A percentile compares a stretch with the other conserved stretches of the same genome.
phyloP scores from a whole-genome alignment of 2,797 vertebrate genomes.

The Spinibarbus caldwelli region DNA sequence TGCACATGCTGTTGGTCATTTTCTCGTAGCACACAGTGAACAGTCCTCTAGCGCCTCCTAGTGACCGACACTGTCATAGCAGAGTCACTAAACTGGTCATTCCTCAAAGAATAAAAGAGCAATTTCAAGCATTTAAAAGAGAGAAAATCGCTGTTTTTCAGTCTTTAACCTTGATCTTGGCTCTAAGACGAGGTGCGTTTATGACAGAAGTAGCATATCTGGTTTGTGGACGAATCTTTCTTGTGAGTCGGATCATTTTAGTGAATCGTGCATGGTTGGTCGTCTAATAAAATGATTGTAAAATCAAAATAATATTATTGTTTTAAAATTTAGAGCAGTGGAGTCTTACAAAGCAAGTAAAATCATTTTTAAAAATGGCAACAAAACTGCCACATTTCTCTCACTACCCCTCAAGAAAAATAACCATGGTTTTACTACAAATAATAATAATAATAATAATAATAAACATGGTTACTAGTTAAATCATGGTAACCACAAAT shows the following conservation, averaged over 20 bases:
- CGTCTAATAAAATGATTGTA: not conserved
- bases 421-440: too few species aligned
- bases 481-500: too few species aligned
- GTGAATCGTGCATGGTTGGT: not conserved
- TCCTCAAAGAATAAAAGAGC: not conserved
- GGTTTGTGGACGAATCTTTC: not conserved
- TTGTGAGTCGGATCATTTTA: not conserved
- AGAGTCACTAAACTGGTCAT: not conserved
- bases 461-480: too few species aligned
- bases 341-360: not conserved
- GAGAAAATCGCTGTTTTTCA: not conserved
- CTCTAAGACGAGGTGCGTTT: not conserved
- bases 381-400: not conserved
- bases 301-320: not conserved
- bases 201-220: not conserved
- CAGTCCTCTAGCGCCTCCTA: constrained; percentile 75
- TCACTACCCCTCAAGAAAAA: not conserved
- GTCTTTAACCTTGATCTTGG: not conserved
- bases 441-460: too few species aligned
- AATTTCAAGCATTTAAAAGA: not conserved
- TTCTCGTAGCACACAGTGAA: not conserved
- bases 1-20: not conserved
- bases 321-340: not conserved
- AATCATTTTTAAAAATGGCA: not conserved
- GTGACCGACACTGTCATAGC: constrained; percentile 54